Base-by-base conservation (phyloP, 2,113 vertebrate genomes). In the Opisthocomus hoazin region DNA sequence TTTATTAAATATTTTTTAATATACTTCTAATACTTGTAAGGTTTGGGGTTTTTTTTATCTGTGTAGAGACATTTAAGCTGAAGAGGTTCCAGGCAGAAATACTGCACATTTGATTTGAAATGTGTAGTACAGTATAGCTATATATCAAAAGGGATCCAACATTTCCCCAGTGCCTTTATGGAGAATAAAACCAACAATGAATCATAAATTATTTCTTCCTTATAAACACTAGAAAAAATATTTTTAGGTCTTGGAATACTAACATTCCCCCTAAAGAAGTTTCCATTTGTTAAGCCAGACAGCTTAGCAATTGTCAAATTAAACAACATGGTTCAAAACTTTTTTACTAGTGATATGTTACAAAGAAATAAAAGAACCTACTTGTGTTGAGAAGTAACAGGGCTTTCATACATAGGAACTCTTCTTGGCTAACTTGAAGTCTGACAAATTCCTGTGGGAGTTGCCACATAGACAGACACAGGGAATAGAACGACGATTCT, bases 331-430 rank as follows among this genome's bases (percentile, higher is more conserved):
- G 7, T 34, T 76, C 39, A 90, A 66, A 90, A 54, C 18, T 48
- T 30, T 89, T 92, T 75, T 65, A 65, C 45, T 24, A 85, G 58
- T 21, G 60, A 32, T 68, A 45, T 2, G 36, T 63, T 82, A 43
- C 68, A 57, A 57, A 90, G 64, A 56, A 81, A 61, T n/a, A 50
- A 63, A 84, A 95, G 60, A 78, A 79, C 98, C 97, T 98, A 99
- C 99, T 99, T 96, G 99, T 99, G 96, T 98, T 99, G 80, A 99
- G 99, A 50, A 99, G 98, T 50, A 99, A 98, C 90, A 99, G 97
- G 66, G 99, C 99, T 98, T 99, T 99, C 99, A 99, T 99, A 97
- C 99, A 99, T 11, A 99, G 98, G 86, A 99, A 99, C 93, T 99
- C 99, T 92, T 99, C 99, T 4, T 98, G 98, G 93, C 98, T 98